phyloP scores from a whole-genome alignment of 2,888 invertebrate genomes.

The Meta bourneti region DNA sequence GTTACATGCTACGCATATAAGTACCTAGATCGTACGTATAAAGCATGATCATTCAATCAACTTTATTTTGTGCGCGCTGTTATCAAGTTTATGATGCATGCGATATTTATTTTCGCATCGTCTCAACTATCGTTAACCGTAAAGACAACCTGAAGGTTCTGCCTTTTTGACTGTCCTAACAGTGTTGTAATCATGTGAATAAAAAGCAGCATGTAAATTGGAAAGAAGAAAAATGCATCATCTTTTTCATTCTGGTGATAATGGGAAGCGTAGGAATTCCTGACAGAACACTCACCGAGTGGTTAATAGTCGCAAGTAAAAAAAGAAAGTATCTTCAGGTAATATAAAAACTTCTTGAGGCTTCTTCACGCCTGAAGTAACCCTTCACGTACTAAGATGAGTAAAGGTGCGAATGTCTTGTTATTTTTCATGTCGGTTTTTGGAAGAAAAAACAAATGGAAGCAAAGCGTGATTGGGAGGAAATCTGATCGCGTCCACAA shows the following conservation, averaged over 20 bases:
- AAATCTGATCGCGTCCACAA: neutral
- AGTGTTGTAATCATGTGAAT: too few relatives aligned
- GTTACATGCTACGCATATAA: too few relatives aligned
- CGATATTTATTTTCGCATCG: too few relatives aligned
- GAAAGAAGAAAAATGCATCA: neutral
- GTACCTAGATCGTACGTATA: too few relatives aligned
- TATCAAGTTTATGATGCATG: too few relatives aligned
- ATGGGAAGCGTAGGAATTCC: neutral
- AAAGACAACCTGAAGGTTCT: too few relatives aligned
- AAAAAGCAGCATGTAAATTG: neutral
- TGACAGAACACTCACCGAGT: conserved; percentile 1
- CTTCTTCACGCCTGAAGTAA: neutral
- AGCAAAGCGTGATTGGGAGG: neutral
- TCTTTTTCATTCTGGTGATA: neutral
- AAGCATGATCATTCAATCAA: too few relatives aligned
- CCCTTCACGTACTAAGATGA: neutral
- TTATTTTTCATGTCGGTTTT: neutral
- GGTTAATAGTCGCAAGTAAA: neutral
- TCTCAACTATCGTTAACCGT: too few relatives aligned
- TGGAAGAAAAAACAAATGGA: neutral
- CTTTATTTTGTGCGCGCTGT: too few relatives aligned
- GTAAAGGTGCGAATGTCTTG: neutral
- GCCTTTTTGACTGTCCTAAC: neutral
- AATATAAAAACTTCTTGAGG: neutral
- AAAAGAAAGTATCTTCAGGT: neutral